phyloP scores from a whole-genome alignment of 1,140 invertebrate genomes.

The Magallana angulata region DNA sequence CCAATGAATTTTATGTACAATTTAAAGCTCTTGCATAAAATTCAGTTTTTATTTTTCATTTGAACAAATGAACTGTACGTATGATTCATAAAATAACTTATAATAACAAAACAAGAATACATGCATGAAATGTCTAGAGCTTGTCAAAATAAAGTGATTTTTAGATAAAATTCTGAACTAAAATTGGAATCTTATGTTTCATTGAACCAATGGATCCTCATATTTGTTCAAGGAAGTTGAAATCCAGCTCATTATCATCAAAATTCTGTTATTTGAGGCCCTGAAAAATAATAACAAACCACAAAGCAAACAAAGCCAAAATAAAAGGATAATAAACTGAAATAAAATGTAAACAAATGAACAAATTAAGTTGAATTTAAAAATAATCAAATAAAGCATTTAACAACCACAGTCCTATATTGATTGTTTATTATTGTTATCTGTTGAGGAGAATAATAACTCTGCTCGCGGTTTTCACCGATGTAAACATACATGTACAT shows the following conservation, averaged over 20 bases:
- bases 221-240: not conserved
- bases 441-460: too few species aligned
- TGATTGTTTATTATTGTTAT: too few species aligned
- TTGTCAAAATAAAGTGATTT: not conserved
- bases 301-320: constrained; percentile 8
- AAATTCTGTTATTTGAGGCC: not conserved
- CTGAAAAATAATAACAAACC: not conserved
- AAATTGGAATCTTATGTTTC: not conserved
- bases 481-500: too few species aligned
- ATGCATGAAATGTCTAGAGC: not conserved
- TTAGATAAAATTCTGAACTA: not conserved
- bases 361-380: too few species aligned
- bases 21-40: not conserved
- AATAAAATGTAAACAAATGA: not conserved
- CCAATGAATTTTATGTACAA: not conserved
- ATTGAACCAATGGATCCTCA: not conserved
- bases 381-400: too few species aligned
- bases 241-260: not conserved
- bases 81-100: not conserved
- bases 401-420: too few species aligned
- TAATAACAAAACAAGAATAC: not conserved
- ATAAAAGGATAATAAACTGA: not conserved
- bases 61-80: not conserved
- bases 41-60: not conserved
- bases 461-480: too few species aligned